Percentiles rank a stretch among this genome's conserved stretches.
Evolutionary conservation across 2,797 vertebrate genomes (phyloP).

Genomic region (Sus cebifrons): DNA sequence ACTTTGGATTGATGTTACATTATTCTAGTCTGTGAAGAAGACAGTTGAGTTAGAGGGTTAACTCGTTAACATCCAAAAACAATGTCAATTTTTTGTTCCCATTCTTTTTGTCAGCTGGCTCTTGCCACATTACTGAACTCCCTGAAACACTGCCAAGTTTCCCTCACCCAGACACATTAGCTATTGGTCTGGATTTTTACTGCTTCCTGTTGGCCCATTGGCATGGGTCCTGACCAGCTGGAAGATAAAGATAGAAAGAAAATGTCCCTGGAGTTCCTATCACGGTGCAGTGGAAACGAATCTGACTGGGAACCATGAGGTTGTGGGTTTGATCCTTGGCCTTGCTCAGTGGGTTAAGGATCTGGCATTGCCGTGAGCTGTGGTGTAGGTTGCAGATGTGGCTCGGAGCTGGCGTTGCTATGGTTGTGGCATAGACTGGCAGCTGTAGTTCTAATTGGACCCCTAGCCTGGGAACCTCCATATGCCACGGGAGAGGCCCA

Average conservation of each 20-base stretch:
- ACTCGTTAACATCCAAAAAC: neutral
- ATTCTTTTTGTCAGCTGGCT: neutral
- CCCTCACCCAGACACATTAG: conserved; percentile 16
- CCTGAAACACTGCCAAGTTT: conserved; percentile 1
- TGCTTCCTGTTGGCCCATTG: conserved; percentile 18
- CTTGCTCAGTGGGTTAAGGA: too few relatives aligned
- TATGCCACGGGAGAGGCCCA: too few relatives aligned
- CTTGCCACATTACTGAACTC: neutral
- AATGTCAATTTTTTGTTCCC: neutral
- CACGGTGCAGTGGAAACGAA: too few relatives aligned
- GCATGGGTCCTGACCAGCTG: neutral
- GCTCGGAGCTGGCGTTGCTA: too few relatives aligned
- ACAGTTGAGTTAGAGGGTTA: neutral
- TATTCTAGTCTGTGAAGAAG: conserved; percentile 37
- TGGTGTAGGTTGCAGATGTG: too few relatives aligned
- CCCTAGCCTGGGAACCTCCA: too few relatives aligned
- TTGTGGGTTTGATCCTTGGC: too few relatives aligned
- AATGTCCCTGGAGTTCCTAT: too few relatives aligned
- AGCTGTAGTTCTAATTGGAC: too few relatives aligned
- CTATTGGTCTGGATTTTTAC: conserved; percentile 43
- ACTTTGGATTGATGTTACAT: neutral
- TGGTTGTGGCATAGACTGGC: too few relatives aligned
- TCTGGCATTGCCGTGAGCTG: too few relatives aligned
- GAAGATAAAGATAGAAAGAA: neutral
- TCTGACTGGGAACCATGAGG: too few relatives aligned